phyloP scores from a whole-genome alignment of 92 coral and sea anemone species.

The Muricea muricata region DNA sequence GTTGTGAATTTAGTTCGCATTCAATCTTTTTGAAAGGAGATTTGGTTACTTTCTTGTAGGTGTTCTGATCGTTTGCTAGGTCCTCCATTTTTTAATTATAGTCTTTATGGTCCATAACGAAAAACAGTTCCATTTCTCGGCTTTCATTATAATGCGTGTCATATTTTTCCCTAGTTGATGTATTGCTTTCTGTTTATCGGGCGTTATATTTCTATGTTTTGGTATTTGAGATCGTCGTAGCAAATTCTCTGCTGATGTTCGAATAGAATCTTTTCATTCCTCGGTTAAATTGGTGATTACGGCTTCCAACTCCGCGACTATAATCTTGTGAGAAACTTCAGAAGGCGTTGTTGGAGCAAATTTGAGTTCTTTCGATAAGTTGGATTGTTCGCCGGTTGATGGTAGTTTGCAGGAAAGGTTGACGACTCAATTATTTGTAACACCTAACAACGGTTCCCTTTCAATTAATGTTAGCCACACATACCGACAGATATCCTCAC shows the following conservation, averaged over 20 bases:
- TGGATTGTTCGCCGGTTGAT: not conserved
- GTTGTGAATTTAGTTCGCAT: conserved; percentile 39
- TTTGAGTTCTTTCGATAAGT: not conserved
- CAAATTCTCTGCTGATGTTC: conserved; percentile 18
- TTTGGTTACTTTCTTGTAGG: conserved; percentile 29
- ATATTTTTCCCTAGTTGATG: conserved; percentile 13
- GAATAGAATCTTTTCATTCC: conserved; percentile 40
- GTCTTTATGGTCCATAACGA: conserved; percentile 52
- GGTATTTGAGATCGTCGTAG: conserved; percentile 25
- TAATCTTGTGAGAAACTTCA: not conserved
- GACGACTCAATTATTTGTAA: not conserved
- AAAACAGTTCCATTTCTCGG: conserved; percentile 59
- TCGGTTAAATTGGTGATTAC: conserved; percentile 28
- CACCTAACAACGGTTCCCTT: not conserved
- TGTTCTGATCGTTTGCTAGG: conserved; percentile 33
- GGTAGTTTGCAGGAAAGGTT: not conserved
- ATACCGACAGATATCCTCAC: conserved; percentile 10
- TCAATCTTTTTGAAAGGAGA: conserved; percentile 46
- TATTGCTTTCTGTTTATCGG: not conserved
- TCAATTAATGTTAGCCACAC: not conserved
- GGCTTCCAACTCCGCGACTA: conserved; percentile 39
- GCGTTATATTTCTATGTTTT: conserved; percentile 34
- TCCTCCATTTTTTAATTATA: conserved; percentile 56
- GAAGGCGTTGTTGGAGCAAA: not conserved
- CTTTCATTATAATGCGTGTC: conserved; percentile 45